Conservation (phyloP, 2,797 vertebrate species). For the Premnoplex brunnescens region DNA sequence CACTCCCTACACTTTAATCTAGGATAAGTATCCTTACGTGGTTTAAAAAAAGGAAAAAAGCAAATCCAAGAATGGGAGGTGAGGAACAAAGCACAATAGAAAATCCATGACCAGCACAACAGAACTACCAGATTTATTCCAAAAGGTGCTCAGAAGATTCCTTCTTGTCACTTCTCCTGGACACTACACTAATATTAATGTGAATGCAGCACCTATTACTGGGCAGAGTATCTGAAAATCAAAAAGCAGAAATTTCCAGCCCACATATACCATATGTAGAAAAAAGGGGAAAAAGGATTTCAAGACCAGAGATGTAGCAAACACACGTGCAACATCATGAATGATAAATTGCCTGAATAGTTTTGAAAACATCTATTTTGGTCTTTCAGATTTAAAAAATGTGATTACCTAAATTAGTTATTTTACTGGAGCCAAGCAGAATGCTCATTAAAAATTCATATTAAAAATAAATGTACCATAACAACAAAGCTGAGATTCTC, state of each 20-base stretch:
- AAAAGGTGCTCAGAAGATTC: not conserved
- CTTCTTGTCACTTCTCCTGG: not conserved
- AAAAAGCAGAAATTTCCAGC: not conserved
- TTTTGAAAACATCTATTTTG: not conserved
- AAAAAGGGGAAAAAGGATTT: not conserved
- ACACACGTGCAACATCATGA: not conserved
- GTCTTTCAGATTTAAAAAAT: not conserved
- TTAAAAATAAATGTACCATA: not conserved
- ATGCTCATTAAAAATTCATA: not conserved
- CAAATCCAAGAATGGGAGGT: rapidly evolving
- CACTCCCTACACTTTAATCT: not conserved
- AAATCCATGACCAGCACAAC: not conserved
- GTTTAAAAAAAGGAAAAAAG: not conserved
- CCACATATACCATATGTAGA: rapidly evolving
- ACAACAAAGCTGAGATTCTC: not conserved
- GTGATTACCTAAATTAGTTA: not conserved
- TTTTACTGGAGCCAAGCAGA: not conserved
- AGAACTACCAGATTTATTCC: not conserved
- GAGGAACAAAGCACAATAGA: not conserved
- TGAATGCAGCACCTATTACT: not conserved
- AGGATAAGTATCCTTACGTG: not conserved
- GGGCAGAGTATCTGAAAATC: not conserved
- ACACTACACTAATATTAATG: not conserved
- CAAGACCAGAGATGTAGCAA: not conserved
- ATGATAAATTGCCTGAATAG: not conserved